phyloP scores from a whole-genome alignment of 2,888 invertebrate genomes.

The Amiota minor region DNA sequence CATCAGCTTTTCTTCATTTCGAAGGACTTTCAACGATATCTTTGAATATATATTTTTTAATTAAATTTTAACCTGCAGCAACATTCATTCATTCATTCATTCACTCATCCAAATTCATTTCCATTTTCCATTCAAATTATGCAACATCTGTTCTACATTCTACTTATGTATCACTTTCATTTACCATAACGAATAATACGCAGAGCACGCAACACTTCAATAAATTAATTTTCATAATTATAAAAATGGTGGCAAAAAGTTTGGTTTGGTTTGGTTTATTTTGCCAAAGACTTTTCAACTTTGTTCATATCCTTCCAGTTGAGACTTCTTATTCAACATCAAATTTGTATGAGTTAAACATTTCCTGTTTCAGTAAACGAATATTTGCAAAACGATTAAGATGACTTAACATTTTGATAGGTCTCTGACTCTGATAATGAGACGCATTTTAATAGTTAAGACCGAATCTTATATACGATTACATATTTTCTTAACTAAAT shows the following conservation, averaged over 20 bases:
- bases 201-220: slow-evolving; percentile 8
- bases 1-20: too few species aligned
- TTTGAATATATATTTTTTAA: slow-evolving; percentile 21
- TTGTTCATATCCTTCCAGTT: neutral
- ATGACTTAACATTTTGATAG: too few species aligned
- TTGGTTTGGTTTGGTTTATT: neutral
- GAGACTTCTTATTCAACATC: neutral
- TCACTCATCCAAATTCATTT: too few species aligned
- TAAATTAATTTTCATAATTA: slow-evolving; percentile 25
- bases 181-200: neutral
- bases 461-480: neutral
- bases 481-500: too few species aligned
- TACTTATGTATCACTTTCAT: too few species aligned
- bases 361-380: neutral
- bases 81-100: neutral
- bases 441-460: neutral
- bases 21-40: neutral
- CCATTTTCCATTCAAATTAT: neutral
- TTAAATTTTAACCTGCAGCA: slow-evolving; percentile 23
- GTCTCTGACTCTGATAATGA: too few species aligned
- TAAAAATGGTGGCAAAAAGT: neutral
- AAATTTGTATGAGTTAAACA: neutral
- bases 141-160: neutral
- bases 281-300: neutral
- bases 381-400: too few species aligned